phyloP scores from a whole-genome alignment of 2,113 vertebrate species.

The Semnopithecus entellus region DNA sequence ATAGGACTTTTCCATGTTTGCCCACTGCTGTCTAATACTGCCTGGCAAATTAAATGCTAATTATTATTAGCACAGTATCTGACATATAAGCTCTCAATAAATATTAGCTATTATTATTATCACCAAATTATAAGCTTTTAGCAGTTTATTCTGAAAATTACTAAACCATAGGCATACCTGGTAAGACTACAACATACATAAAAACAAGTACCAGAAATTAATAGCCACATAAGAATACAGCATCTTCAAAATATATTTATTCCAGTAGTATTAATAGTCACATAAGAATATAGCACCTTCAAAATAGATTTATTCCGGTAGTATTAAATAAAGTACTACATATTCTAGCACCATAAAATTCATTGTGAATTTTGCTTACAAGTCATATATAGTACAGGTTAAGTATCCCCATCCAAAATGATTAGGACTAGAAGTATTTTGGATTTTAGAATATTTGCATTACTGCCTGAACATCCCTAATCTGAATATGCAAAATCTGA shows the following conservation, averaged over 20 bases:
- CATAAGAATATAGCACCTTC: neutral
- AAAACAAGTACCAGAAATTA: slow-evolving; percentile 12
- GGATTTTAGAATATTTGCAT: neutral
- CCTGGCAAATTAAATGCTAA: slow-evolving; percentile 12
- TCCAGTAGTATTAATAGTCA: neutral
- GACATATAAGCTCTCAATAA: neutral
- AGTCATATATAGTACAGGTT: neutral
- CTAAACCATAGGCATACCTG: neutral
- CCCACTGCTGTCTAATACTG: neutral
- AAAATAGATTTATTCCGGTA: neutral
- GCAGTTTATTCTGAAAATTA: slow-evolving; percentile 29
- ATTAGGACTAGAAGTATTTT: neutral
- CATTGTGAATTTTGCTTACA: neutral
- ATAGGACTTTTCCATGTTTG: neutral
- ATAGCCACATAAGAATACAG: neutral
- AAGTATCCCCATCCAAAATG: neutral
- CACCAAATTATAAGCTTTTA: slow-evolving; percentile 30
- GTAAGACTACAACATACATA: neutral
- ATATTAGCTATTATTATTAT: slow-evolving; percentile 2
- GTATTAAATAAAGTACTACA: neutral
- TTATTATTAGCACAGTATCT: neutral
- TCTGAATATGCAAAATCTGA: neutral
- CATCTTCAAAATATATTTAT: slow-evolving; percentile 4
- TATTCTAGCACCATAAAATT: neutral
- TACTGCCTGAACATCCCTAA: neutral